phyloP scores from a whole-genome alignment of 2,113 vertebrate genomes.

The Crotalus helleri region DNA sequence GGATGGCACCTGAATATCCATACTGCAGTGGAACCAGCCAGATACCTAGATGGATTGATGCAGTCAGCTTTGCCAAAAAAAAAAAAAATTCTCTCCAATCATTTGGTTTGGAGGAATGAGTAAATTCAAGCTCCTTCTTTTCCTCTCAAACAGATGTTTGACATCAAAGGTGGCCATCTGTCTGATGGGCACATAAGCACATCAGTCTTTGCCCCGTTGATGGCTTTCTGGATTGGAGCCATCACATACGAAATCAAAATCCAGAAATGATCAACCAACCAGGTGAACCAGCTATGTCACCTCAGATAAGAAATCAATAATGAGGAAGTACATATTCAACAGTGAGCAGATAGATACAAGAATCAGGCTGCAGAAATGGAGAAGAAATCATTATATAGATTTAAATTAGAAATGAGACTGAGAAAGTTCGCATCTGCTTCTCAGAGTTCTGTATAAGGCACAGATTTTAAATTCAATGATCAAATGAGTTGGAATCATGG shows the following conservation, averaged over 20 bases:
- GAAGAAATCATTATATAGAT: slow-evolving; percentile 26
- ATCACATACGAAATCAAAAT: slow-evolving; percentile 21
- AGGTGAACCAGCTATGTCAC: background rate
- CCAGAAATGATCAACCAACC: background rate
- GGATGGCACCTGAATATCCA: too few relatives aligned
- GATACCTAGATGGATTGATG: background rate
- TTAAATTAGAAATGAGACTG: slow-evolving; percentile 37
- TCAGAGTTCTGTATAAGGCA: slow-evolving; percentile 33
- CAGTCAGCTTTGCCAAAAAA: background rate
- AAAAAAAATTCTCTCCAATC: background rate
- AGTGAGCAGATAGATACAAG: slow-evolving; percentile 19
- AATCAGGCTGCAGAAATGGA: background rate
- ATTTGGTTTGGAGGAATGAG: background rate
- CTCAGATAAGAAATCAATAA: slow-evolving; percentile 4
- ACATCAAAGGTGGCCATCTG: background rate
- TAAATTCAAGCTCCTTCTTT: background rate
- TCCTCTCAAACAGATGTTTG: background rate
- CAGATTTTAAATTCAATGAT: slow-evolving; percentile 19
- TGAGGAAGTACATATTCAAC: slow-evolving; percentile 1
- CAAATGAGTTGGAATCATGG: slow-evolving; percentile 43
- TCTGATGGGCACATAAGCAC: background rate
- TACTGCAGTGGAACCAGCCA: background rate
- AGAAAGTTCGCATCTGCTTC: slow-evolving; percentile 39
- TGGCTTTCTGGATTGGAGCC: background rate
- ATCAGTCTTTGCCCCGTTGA: background rate